These are phyloP conservation scores for Pogonomyrmex barbatus DNA, from an alignment of 1,140 invertebrate species.

Conservation along the genomic window DNA sequence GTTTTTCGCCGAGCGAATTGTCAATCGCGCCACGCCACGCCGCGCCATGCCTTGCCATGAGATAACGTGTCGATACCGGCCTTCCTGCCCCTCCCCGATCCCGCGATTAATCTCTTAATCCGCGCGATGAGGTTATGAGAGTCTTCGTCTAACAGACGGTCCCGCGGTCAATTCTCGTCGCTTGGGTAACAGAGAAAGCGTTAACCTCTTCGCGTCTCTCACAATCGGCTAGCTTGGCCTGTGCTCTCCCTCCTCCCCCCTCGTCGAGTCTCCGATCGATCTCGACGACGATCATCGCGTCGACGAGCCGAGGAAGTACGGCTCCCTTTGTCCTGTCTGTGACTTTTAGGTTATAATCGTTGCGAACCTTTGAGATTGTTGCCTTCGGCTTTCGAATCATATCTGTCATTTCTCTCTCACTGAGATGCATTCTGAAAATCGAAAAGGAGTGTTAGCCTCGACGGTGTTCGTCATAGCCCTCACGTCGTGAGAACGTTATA, in stretches of 20 bases:
- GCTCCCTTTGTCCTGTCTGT: constrained; percentile 31
- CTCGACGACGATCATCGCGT: no score
- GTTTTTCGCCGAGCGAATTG: constrained; percentile 23
- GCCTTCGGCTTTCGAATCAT: background rate
- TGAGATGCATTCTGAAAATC: background rate
- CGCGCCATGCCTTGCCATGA: background rate
- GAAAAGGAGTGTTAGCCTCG: background rate
- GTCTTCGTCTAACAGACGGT: background rate
- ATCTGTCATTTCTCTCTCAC: background rate
- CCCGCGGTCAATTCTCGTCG: background rate
- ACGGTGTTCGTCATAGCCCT: background rate
- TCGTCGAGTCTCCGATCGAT: background rate
- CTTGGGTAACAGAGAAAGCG: no score
- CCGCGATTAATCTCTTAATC: constrained; percentile 41
- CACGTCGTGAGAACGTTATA: background rate
- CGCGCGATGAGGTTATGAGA: constrained; percentile 35
- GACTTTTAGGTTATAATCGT: constrained; percentile 69
- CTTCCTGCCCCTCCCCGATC: constrained; percentile 10
- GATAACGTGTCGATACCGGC: constrained; percentile 33
- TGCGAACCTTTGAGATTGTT: background rate
- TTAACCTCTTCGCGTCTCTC: background rate
- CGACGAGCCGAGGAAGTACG: background rate
- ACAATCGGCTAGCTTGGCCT: background rate
- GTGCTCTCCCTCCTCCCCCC: no score
- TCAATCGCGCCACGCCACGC: constrained; percentile 22